phyloP scores from a whole-genome alignment of 64 coral and sea anemone genomes.

The Montipora foliosa region DNA sequence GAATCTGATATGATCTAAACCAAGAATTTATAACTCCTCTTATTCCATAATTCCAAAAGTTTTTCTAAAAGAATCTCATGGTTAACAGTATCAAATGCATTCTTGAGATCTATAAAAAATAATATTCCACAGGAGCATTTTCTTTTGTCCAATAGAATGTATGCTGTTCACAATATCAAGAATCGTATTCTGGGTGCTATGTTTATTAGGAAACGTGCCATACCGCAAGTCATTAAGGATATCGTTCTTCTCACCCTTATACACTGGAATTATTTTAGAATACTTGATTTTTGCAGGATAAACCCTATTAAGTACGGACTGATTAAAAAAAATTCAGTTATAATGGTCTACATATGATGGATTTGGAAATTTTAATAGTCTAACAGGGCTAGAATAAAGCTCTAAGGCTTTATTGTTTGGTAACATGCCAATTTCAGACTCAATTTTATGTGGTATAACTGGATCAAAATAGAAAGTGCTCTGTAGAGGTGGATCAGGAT shows the following conservation, averaged over 20 bases:
- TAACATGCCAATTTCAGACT: slow-evolving; percentile 32
- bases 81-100: neutral
- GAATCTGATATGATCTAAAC: neutral
- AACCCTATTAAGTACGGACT: neutral
- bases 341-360: slow-evolving; percentile 25
- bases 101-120: too few species aligned
- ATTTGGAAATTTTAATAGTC: slow-evolving; percentile 13
- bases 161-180: slow-evolving; percentile 9
- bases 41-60: neutral
- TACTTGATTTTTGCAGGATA: slow-evolving; percentile 2
- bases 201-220: slow-evolving; percentile 7
- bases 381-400: slow-evolving; percentile 18
- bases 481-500: slow-evolving; percentile 35
- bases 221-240: slow-evolving; percentile 2
- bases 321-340: slow-evolving; percentile 14
- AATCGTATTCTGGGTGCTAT: neutral
- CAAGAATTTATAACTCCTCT: neutral
- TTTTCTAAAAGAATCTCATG: slow-evolving; percentile 5
- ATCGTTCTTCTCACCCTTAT: slow-evolving; percentile 20
- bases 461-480: slow-evolving; percentile 23
- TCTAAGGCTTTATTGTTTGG: slow-evolving; percentile 9
- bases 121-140: too few species aligned
- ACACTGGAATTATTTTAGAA: neutral
- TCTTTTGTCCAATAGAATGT: neutral
- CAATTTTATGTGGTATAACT: slow-evolving; percentile 29